A percentile compares a stretch with the other conserved stretches of the same genome.
Evolutionary conservation across 2,113 vertebrate species (phyloP).

Genomic region (Galeopterus variegatus): DNA sequence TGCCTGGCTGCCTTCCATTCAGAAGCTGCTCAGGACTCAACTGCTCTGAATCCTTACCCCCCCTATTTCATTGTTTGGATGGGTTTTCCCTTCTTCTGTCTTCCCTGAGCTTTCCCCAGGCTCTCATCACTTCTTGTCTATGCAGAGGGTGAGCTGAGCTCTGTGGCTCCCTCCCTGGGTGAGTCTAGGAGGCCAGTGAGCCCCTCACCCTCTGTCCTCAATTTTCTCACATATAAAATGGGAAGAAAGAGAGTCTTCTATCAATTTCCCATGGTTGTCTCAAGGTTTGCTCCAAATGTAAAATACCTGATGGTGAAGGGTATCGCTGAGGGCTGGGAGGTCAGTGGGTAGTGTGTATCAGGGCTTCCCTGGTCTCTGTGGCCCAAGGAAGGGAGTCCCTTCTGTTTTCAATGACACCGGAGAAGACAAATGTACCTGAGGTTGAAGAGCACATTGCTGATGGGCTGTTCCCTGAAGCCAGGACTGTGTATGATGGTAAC

Average conservation of each 20-base stretch:
- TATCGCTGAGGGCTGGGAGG: accelerated
- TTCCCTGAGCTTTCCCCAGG: not conserved
- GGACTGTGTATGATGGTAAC: not conserved
- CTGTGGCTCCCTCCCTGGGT: not conserved
- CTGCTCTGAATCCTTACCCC: not conserved
- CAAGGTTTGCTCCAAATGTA: not conserved
- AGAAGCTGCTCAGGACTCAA: not conserved
- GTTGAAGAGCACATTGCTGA: no score
- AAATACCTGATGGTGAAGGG: not conserved
- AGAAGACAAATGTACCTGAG: not conserved
- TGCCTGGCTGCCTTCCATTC: not conserved
- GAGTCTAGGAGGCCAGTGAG: not conserved
- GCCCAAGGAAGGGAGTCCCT: not conserved
- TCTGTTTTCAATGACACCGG: no score
- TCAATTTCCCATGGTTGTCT: not conserved
- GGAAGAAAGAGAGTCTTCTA: not conserved
- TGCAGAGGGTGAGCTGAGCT: not conserved
- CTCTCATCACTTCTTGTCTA: not conserved
- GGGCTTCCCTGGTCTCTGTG: not conserved
- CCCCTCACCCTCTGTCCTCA: accelerated
- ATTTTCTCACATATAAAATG: not conserved
- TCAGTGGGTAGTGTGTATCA: accelerated
- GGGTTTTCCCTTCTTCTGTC: not conserved
- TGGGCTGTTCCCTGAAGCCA: not conserved
- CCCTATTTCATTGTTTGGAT: not conserved